Percentiles rank a stretch among this genome's conserved stretches.
Conservation (phyloP, 1,140 invertebrate genomes). For the Schmidtea mediterranea region DNA sequence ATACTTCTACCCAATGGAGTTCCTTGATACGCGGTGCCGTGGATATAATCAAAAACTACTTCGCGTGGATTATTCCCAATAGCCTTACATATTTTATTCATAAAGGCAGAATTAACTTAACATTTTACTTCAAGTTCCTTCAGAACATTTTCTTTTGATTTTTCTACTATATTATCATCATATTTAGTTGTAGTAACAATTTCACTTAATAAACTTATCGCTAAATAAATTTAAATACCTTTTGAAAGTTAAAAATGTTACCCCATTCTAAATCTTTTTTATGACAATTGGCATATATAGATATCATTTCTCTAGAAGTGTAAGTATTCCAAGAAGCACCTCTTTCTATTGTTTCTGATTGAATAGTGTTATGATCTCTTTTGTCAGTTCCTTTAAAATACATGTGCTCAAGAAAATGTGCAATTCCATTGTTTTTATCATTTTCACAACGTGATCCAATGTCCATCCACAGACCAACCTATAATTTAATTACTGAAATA, state of each 20-base stretch:
- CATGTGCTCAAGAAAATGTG: constrained; percentile 99
- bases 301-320: constrained; percentile 90
- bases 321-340: constrained; percentile 96
- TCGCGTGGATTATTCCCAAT: constrained; percentile 97
- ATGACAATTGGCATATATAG: constrained; percentile 94
- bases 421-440: constrained; percentile 78
- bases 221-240: constrained; percentile 25
- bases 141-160: constrained; percentile 81
- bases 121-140: constrained; percentile 66
- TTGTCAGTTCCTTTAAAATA: constrained; percentile 96
- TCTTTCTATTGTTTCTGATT: constrained; percentile 92
- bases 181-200: constrained; percentile 89
- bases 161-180: constrained; percentile 62
- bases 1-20: constrained; percentile 84
- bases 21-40: constrained; percentile 73
- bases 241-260: constrained; percentile 9
- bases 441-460: constrained; percentile 85
- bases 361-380: constrained; percentile 68
- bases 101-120: background rate
- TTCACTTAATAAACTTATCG: constrained; percentile 82
- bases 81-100: constrained; percentile 30
- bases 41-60: constrained; percentile 96
- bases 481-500: too few relatives aligned
- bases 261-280: constrained; percentile 54
- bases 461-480: constrained; percentile 89